Evolutionary conservation across 2,888 invertebrate genomes (phyloP), one percentile per base, ranked within the genome.

Genomic region (Melieria omissa): DNA sequence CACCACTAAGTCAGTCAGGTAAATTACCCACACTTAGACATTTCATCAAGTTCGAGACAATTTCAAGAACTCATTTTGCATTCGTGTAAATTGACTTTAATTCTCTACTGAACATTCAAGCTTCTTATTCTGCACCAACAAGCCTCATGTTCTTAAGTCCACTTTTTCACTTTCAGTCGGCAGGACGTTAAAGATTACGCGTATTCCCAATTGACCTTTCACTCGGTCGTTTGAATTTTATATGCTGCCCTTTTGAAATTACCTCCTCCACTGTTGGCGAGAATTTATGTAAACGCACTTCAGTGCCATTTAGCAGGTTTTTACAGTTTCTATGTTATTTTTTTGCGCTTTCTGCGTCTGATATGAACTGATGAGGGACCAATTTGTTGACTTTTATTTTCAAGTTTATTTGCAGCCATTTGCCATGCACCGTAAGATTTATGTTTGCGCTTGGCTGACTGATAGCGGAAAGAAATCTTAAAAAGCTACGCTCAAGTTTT

Each of bases 161-260:
- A 52, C 52, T 52, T 60, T 61, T 63, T 42, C 45, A 41, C 47
- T 58, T 66, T 60, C 47, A 63, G 54, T 44, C 29, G 29, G 29
- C 29, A 29, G 29, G 29, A 29, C 29, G 29, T 29, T 29, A 29
- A 65, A 16, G 10, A 52, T 58, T 9, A 49, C 74, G 61, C 58
- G 29, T 69, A 73, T 69, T 74, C 73, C 76, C 73, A 60, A 66
- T 70, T 71, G 76, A 73, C 76, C 75, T 76, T 75, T 76, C 75
- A 70, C 55, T 64, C 73, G 70, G 45, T 45, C 61, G 44, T 57
- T 57, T 57, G 42, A 29, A 29, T 29, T 29, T 29, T 29, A 29
- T 2, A 29, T 29, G 29, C 12, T 58, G 14, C 58, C 29, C 5
- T 58, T 58, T 10, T 58, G 29, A 3, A 29, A 29, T 29, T 2